Conservation (phyloP, 2,797 vertebrate genomes). For the Argyrosomus regius region DNA sequence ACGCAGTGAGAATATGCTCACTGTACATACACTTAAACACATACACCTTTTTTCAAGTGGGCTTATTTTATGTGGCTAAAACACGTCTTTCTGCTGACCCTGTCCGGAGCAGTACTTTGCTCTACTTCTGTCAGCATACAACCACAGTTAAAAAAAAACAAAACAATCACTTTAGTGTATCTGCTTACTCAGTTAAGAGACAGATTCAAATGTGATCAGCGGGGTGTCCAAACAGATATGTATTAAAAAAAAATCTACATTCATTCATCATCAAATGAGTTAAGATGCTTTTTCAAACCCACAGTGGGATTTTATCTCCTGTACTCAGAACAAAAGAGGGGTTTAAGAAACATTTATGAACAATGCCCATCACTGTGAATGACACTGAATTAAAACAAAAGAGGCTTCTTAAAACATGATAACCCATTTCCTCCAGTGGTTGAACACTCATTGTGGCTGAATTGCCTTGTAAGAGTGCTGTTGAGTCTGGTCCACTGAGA, state of each 20-base stretch:
- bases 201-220: conserved; percentile 8
- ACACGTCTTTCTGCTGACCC: too few relatives aligned
- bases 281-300: conserved; percentile 2
- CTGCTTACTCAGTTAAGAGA: background rate
- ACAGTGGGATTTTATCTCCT: background rate
- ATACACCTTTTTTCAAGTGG: too few relatives aligned
- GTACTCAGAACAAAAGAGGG: background rate
- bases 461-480: conserved; percentile 18
- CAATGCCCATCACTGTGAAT: conserved; percentile 9
- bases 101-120: too few relatives aligned
- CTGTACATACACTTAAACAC: too few relatives aligned
- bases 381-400: conserved; percentile 23
- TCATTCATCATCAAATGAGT: conserved; percentile 3
- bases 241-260: background rate
- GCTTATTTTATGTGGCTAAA: too few relatives aligned
- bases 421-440: conserved; percentile 22
- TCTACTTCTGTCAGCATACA: too few relatives aligned
- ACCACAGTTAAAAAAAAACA: too few relatives aligned
- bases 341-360: conserved; percentile 18
- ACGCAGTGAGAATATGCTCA: too few relatives aligned
- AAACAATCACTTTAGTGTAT: background rate
- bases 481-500: conserved; percentile 43
- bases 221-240: background rate
- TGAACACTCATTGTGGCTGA: conserved; percentile 44
- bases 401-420: conserved; percentile 24